phyloP scores from a whole-genome alignment of 1,140 invertebrate species.

The Reticulitermes speratus region DNA sequence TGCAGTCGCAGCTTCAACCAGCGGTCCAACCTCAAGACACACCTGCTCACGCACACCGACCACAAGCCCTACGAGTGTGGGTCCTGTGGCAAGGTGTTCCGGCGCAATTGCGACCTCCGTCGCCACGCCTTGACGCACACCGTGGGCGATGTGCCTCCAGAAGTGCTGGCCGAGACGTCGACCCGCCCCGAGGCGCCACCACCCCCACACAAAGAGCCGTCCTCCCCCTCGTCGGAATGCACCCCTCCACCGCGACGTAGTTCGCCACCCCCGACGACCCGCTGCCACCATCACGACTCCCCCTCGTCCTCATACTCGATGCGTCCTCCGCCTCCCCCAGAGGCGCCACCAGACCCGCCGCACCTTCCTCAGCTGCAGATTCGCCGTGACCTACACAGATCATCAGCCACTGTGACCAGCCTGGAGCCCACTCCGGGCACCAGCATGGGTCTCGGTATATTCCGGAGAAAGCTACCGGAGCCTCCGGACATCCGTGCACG shows the following conservation, averaged over 20 bases:
- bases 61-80: slow-evolving; percentile 93
- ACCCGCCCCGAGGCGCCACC: neutral
- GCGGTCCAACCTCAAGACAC: slow-evolving; percentile 88
- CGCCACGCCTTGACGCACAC: slow-evolving; percentile 82
- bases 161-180: slow-evolving; percentile 59
- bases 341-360: neutral
- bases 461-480: slow-evolving; percentile 2
- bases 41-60: slow-evolving; percentile 92
- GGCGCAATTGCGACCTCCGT: slow-evolving; percentile 80
- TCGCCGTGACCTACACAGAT: neutral
- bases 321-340: slow-evolving; percentile 24
- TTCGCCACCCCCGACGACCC: slow-evolving; percentile 12
- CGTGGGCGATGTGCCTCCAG: slow-evolving; percentile 75
- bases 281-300: neutral
- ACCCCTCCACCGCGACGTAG: neutral
- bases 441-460: neutral
- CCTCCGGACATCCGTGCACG: slow-evolving; percentile 1
- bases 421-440: slow-evolving; percentile 12
- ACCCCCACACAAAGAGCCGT: neutral
- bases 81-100: slow-evolving; percentile 84
- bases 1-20: slow-evolving; percentile 88
- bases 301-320: slow-evolving; percentile 19
- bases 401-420: slow-evolving; percentile 20
- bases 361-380: slow-evolving; percentile 29
- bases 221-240: neutral